Evolutionary conservation across 2,113 vertebrate genomes (phyloP).

Genomic region (Mystacornis crossleyi): DNA sequence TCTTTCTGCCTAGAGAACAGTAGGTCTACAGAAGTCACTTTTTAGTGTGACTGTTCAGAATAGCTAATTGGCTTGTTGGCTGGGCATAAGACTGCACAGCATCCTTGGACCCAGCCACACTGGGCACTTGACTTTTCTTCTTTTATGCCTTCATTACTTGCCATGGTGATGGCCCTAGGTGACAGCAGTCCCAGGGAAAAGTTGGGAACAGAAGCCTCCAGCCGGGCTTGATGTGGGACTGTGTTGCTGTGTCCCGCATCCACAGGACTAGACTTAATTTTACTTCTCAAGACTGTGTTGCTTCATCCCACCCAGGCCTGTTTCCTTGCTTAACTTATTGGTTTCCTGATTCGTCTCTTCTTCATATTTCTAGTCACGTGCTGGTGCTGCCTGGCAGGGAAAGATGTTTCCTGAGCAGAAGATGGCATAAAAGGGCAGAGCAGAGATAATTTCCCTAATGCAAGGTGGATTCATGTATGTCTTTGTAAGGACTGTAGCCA

Average conservation of each 20-base stretch:
- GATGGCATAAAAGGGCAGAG: not conserved
- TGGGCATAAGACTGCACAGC: not conserved
- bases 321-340: not conserved
- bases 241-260: too few species aligned
- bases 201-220: not conserved
- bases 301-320: not conserved
- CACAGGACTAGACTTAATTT: not conserved
- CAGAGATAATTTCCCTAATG: not conserved
- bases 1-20: not conserved
- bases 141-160: not conserved
- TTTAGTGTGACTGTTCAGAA: not conserved
- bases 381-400: not conserved
- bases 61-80: not conserved
- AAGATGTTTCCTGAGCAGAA: not conserved
- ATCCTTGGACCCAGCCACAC: not conserved
- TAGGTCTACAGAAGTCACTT: not conserved
- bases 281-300: not conserved
- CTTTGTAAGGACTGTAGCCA: not conserved
- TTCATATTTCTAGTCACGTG: not conserved
- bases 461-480: not conserved
- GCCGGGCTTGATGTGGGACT: not conserved
- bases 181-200: not conserved
- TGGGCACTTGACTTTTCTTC: not conserved
- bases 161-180: not conserved
- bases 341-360: not conserved